Evolutionary conservation across 1,140 invertebrate species (phyloP).

Genomic region (Amyelois transitella): DNA sequence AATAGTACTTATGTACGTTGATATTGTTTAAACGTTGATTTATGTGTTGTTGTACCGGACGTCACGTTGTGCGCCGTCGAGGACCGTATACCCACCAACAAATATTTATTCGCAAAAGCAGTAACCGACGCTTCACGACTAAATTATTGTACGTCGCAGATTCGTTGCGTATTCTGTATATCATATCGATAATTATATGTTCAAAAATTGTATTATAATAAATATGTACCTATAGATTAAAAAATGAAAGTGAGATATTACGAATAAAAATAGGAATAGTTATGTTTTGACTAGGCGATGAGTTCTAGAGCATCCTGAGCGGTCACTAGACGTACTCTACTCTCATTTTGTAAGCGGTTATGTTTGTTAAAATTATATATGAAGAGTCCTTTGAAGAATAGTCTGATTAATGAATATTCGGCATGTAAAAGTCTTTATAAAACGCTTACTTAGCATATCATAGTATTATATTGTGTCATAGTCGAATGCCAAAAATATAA

Average conservation of each 20-base stretch:
- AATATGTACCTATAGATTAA: constrained; percentile 73
- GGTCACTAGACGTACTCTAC: constrained; percentile 60
- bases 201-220: constrained; percentile 73
- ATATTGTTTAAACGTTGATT: constrained; percentile 60
- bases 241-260: constrained; percentile 74
- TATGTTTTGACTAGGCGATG: constrained; percentile 68
- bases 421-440: constrained; percentile 75
- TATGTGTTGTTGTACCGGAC: constrained; percentile 53
- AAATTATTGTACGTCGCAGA: constrained; percentile 67
- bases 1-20: constrained; percentile 62
- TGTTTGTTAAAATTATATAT: constrained; percentile 73
- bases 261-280: constrained; percentile 69
- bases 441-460: constrained; percentile 75
- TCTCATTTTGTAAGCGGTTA: constrained; percentile 72
- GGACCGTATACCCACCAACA: constrained; percentile 39
- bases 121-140: constrained; percentile 62
- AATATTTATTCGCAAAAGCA: constrained; percentile 65
- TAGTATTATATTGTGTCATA: constrained; percentile 75
- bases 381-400: constrained; percentile 73
- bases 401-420: constrained; percentile 74
- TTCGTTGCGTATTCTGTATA: constrained; percentile 70
- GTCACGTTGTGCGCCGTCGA: constrained; percentile 19
- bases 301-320: constrained; percentile 58
- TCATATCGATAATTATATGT: constrained; percentile 74
- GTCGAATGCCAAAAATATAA: constrained; percentile 75